These are phyloP conservation scores for Mobula hypostoma DNA, from an alignment of 2,113 vertebrate species.

Conservation along the genomic window DNA sequence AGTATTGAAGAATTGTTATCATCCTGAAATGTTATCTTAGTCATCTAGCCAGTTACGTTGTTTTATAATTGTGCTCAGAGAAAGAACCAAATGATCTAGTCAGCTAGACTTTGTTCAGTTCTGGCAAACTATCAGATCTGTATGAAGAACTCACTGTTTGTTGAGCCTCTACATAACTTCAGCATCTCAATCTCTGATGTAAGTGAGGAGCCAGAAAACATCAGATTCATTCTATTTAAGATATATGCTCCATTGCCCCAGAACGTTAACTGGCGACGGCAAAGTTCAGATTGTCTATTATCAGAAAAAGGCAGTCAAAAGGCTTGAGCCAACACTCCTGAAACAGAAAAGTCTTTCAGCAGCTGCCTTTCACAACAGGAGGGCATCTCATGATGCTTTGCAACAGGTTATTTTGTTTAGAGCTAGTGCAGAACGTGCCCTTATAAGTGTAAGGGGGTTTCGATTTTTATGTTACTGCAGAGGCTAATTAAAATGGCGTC, in stretches of 20 bases:
- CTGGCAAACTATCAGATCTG: not conserved
- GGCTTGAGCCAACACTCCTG: not conserved
- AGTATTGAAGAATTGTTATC: too few relatives aligned
- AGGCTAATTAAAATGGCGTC: too few relatives aligned
- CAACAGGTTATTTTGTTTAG: too few relatives aligned
- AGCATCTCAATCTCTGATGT: not conserved
- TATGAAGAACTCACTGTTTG: not conserved
- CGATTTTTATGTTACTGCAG: too few relatives aligned
- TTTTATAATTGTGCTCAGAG: not conserved
- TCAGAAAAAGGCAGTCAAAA: not conserved
- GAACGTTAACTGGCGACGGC: not conserved
- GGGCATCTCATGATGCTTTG: not conserved
- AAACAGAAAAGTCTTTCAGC: not conserved
- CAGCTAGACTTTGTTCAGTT: not conserved
- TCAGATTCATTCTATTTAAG: not conserved
- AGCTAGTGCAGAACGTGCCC: too few relatives aligned
- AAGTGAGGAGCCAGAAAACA: not conserved
- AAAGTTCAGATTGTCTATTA: not conserved
- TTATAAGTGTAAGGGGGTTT: too few relatives aligned
- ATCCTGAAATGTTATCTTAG: too few relatives aligned
- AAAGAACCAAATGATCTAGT: not conserved
- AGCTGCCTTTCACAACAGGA: not conserved
- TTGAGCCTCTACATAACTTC: not conserved
- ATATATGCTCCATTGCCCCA: not conserved
- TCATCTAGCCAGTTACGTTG: not conserved